phyloP scores from a whole-genome alignment of 1,140 invertebrate genomes.

The Gerris buenoi region DNA sequence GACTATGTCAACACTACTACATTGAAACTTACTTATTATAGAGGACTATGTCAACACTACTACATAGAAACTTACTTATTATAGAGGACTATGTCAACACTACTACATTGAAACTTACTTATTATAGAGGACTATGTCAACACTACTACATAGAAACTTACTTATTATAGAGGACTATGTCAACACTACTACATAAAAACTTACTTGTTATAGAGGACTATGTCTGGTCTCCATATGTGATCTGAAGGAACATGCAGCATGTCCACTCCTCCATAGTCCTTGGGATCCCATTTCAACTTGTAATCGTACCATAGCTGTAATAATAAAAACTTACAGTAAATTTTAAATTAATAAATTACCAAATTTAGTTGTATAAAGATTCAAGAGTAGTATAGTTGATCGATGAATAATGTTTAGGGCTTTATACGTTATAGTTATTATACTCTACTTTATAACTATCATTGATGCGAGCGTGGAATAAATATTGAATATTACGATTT shows the following conservation, averaged over 20 bases:
- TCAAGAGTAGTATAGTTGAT: background rate
- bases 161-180: background rate
- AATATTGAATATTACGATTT: too few relatives aligned
- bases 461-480: too few relatives aligned
- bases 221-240: conserved; percentile 91
- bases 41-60: too few relatives aligned
- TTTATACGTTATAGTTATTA: background rate
- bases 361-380: background rate
- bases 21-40: too few relatives aligned
- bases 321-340: too few relatives aligned
- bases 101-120: background rate
- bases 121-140: too few relatives aligned
- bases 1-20: too few relatives aligned
- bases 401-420: background rate
- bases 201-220: conserved; percentile 93
- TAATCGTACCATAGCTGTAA: conserved; percentile 90
- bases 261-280: conserved; percentile 85
- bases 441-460: too few relatives aligned
- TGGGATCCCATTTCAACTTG: conserved; percentile 87
- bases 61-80: too few relatives aligned
- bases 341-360: background rate
- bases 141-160: background rate
- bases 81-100: too few relatives aligned
- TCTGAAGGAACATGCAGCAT: conserved; percentile 90
- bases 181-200: conserved; percentile 32